These are phyloP conservation scores for Troglohyphantes excavatus DNA, from an alignment of 2,888 invertebrate species.

Conservation along the genomic window DNA sequence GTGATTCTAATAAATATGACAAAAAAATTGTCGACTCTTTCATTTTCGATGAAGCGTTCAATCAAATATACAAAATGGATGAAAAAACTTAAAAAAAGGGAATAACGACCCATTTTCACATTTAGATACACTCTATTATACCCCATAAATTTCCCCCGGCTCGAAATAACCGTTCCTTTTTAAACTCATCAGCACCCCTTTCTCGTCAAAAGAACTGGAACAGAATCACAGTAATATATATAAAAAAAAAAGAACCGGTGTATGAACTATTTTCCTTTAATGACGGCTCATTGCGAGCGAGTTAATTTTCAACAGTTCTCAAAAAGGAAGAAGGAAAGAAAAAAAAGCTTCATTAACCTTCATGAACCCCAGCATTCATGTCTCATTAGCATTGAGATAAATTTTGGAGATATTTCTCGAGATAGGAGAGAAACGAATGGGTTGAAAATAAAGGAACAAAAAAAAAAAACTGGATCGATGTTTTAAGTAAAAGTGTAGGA, in stretches of 20 bases:
- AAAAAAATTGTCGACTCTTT: not conserved
- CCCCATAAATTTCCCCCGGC: constrained; percentile 31
- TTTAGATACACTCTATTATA: constrained; percentile 21
- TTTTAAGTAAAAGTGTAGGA: no score
- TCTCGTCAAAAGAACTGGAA: not conserved
- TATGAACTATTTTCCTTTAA: constrained; percentile 20
- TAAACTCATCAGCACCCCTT: constrained; percentile 12
- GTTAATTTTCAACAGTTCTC: constrained; percentile 43
- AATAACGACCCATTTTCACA: constrained; percentile 36
- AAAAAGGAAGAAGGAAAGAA: not conserved
- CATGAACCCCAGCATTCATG: constrained; percentile 26
- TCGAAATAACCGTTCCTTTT: constrained; percentile 9
- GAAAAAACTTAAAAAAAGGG: not conserved
- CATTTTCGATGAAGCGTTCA: not conserved
- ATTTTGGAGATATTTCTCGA: constrained; percentile 40
- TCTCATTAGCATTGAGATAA: constrained; percentile 55
- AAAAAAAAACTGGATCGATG: not conserved
- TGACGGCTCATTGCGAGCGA: constrained; percentile 26
- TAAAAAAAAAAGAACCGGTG: not conserved
- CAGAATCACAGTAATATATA: not conserved
- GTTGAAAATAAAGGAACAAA: not conserved
- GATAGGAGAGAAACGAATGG: constrained; percentile 20
- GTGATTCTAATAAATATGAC: not conserved
- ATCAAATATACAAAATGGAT: not conserved
- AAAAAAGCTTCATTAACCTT: constrained; percentile 44